Percentiles rank a stretch among this genome's conserved stretches.
Conservation (phyloP, 2,797 vertebrate genomes). For the Nyctalus aviator region DNA sequence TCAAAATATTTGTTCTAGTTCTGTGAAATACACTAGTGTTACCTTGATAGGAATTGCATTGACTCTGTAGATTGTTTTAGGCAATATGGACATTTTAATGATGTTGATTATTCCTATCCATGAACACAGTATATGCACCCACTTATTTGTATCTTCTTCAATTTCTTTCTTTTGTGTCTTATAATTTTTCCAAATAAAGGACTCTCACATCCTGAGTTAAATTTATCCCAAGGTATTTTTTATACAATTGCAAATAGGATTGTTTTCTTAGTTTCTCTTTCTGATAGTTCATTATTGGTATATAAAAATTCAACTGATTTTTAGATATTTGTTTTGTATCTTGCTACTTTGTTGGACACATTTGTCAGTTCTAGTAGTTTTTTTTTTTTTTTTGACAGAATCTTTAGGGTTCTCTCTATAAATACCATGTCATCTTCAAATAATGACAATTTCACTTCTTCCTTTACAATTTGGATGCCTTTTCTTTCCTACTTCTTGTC, state of each 20-base stretch:
- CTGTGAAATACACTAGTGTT: neutral
- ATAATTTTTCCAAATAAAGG: neutral
- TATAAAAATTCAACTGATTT: neutral
- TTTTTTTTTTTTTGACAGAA: neutral
- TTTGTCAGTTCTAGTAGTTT: neutral
- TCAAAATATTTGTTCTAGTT: neutral
- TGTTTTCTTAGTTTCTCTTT: neutral
- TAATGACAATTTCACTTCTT: neutral
- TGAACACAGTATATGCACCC: neutral
- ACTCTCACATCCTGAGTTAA: neutral
- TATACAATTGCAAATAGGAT: neutral
- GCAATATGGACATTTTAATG: neutral
- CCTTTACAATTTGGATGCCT: neutral
- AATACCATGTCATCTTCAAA: neutral
- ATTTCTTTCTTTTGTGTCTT: neutral
- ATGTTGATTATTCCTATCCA: no score
- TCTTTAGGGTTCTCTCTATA: neutral
- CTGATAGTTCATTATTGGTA: neutral
- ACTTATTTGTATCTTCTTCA: neutral
- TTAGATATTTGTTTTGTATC: neutral
- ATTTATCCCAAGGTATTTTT: neutral
- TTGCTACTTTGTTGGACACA: neutral
- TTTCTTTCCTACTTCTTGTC: neutral
- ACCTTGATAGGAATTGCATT: neutral
- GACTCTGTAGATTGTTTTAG: neutral